Evolutionary conservation across 2,113 vertebrate genomes (phyloP).

Genomic region (Rhinichthys klamathensis): DNA sequence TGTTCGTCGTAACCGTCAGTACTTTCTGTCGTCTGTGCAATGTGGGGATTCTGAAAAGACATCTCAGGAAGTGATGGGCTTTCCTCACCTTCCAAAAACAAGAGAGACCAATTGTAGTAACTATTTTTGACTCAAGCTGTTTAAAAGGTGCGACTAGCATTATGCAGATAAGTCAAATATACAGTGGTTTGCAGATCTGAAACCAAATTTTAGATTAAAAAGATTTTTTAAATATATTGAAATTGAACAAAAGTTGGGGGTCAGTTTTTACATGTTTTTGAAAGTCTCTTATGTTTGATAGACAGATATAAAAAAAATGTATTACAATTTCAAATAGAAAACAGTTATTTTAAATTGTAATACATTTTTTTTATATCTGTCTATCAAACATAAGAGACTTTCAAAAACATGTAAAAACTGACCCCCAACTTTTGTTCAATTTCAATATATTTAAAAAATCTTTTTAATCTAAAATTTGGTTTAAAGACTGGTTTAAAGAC

Average conservation of each 20-base stretch:
- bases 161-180: background rate
- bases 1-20: background rate
- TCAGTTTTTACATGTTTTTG: no score
- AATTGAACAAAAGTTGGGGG: no score
- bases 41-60: conserved; percentile 28
- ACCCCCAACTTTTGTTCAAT: no score
- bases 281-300: background rate
- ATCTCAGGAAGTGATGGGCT: conserved; percentile 41
- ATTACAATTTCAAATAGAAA: background rate
- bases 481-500: no score
- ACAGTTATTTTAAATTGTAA: background rate
- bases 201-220: background rate
- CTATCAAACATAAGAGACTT: background rate
- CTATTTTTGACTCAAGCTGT: background rate
- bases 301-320: background rate
- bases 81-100: conserved; percentile 46
- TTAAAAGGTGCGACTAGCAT: background rate
- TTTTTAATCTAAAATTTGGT: background rate
- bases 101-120: background rate
- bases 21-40: conserved; percentile 32
- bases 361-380: background rate
- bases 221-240: no score
- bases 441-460: no score
- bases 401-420: no score
- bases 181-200: background rate